These are phyloP conservation scores for Marcusenius ussheri DNA, from an alignment of 2,113 vertebrate species.

Conservation along the genomic window DNA sequence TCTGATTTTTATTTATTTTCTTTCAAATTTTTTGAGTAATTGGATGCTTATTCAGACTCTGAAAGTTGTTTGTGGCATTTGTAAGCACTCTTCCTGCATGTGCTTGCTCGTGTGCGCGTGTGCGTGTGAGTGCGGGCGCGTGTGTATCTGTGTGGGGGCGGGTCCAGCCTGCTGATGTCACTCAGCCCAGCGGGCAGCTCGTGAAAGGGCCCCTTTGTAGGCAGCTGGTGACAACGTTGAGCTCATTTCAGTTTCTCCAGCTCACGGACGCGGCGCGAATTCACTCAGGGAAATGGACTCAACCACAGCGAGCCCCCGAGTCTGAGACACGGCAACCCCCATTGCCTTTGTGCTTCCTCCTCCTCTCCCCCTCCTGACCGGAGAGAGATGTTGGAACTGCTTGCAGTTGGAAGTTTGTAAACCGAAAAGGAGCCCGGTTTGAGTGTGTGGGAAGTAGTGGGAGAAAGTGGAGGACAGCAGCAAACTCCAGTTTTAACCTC, in stretches of 20 bases:
- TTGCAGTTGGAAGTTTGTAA: conserved; percentile 49
- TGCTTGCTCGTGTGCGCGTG: conserved; percentile 41
- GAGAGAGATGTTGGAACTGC: conserved; percentile 55
- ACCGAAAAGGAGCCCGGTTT: conserved; percentile 7
- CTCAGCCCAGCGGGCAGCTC: conserved; percentile 66
- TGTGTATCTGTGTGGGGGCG: conserved; percentile 65
- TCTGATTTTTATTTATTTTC: background rate
- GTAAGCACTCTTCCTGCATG: background rate
- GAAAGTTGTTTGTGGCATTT: background rate
- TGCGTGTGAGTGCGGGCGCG: conserved; percentile 28
- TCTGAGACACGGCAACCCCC: conserved; percentile 46
- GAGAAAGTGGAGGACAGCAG: background rate
- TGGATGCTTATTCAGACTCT: conserved; percentile 16
- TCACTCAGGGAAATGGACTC: background rate
- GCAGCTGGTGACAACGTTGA: conserved; percentile 57
- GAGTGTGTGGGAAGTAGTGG: background rate
- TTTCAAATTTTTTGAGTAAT: background rate
- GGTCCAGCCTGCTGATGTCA: conserved; percentile 75
- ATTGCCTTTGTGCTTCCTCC: conserved; percentile 1
- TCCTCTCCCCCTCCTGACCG: background rate
- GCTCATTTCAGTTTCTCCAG: conserved; percentile 51
- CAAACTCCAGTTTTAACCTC: conserved; percentile 8
- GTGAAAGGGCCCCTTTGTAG: conserved; percentile 94
- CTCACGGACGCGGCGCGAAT: conserved; percentile 34
- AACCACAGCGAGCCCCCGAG: background rate